phyloP scores from a whole-genome alignment of 1,140 invertebrate species.

The Euwallacea fornicatus region DNA sequence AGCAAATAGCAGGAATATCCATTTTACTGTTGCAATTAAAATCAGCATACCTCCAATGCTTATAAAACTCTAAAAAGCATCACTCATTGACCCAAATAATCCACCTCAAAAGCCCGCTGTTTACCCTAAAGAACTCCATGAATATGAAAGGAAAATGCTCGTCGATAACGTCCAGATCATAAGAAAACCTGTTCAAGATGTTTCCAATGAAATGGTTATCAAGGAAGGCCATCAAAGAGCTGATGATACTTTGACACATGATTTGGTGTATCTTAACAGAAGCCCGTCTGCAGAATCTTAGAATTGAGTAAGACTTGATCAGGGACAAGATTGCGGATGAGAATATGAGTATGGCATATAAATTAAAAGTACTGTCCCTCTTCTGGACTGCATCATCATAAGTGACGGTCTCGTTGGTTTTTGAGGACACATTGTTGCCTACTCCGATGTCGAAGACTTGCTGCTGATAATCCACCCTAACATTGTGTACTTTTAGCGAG shows the following conservation, averaged over 20 bases:
- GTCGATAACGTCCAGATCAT: constrained; percentile 45
- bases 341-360: constrained; percentile 37
- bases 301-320: constrained; percentile 33
- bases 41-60: constrained; percentile 41
- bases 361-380: constrained; percentile 29
- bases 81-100: not conserved
- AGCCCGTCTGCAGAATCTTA: constrained; percentile 34
- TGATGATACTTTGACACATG: constrained; percentile 41
- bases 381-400: constrained; percentile 9
- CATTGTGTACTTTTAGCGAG: not conserved
- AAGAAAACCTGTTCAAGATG: constrained; percentile 47
- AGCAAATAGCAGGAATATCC: constrained; percentile 37
- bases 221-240: constrained; percentile 45
- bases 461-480: constrained; percentile 40
- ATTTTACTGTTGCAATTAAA: constrained; percentile 39
- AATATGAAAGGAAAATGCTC: constrained; percentile 44
- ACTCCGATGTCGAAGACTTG: constrained; percentile 13
- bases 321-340: constrained; percentile 33
- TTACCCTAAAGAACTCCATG: constrained; percentile 37
- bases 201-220: constrained; percentile 47
- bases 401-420: constrained; percentile 32
- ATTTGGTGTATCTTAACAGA: constrained; percentile 44
- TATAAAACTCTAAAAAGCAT: constrained; percentile 30
- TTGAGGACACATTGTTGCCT: constrained; percentile 29
- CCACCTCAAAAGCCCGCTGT: not conserved